Evolutionary conservation across 2,888 invertebrate genomes (phyloP), one percentile per base, ranked within the genome.

Genomic region (Ferdinandea cuprea): DNA sequence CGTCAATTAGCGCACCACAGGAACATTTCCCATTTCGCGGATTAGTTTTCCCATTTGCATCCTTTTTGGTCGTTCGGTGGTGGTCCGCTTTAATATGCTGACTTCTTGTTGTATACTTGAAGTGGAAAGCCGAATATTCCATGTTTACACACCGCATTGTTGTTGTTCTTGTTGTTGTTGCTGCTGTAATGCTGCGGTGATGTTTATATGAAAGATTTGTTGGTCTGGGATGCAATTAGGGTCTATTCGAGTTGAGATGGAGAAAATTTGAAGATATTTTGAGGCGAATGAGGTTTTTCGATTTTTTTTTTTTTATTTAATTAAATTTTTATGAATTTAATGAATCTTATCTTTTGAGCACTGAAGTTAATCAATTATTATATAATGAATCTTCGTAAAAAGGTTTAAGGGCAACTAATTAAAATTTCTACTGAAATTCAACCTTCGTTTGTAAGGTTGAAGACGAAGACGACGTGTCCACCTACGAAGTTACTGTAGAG

Each of bases 1-100:
- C 76, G 77, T 68, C 77, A 83, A 83, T 83, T 83, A 83, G 81
- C 61, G 77, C 81, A 66, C 81, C 71, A 17, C 81, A 66, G 52
- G 76, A 76, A 66, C 76, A 71, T 61, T 66, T 66, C 54, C 56
- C 76, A 59, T 76, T 76, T 61, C 32, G 44, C 40, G 81, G 71
- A 59, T 81, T 71, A 81, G 81, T 71, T 80, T 80, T 76, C 52
- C 66, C 59, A 54, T 66, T 77, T 72, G 40, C 71, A 77, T 83
- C 66, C 66, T 59, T 72, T 37, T 48, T n/a, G 35, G n/a, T 3
- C 6, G 7, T 15, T 6, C 8, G 42, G 2, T 2, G 40, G 30
- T 28, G 32, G 50, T 40, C 28, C 17, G 4, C 59, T 50, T 69
- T 40, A 54, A 68, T 48, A 68, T 15, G 35, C 21, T 50, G 61